Base-by-base conservation (phyloP, 2,888 invertebrate genomes). In the Ferrisia virgata region DNA sequence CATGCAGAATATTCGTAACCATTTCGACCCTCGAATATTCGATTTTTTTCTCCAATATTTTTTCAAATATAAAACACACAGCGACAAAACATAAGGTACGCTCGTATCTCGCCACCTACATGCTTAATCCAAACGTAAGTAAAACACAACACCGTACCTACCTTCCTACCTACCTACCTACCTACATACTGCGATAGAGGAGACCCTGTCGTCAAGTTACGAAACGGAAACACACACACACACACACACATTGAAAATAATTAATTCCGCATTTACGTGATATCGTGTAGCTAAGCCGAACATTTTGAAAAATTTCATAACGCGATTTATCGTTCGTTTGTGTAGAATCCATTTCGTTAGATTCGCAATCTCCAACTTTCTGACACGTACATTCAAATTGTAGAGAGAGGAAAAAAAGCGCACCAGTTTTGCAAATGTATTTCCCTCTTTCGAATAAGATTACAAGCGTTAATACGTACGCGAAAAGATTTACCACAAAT, bases 401-500 rank as follows among this genome's bases (percentile, higher is more conserved):
- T 33, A 72, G 4, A 5, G 9, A 25, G 58, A 28, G 25, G 1
- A 4, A 4, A 72, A 72, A 36, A 76, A 76, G 11, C 36, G 72
- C 36, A 69, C 18, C 31, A 76, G 33, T 76, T 76, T 76, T 76
- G 72, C 72, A 76, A 76, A 76, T 76, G 72, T 76, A 76, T 76
- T 76, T 53, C 18, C 36, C 72, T 25, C n/a, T n/a, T n/a, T n/a
- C 36, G 72, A 76, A 76, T 76, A 76, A 76, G 72, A 76, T 76
- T 76, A 76, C 72, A 76, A 36, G 72, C 72, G 72, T 53, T 80
- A 80, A 80, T 80, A 80, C 47, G 53, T 80, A 80, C 53, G 53
- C 28, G 80, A 80, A 53, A 53, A 80, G 80, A 80, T 80, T 80
- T 80, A 80, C 80, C 47, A 80, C 53, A 53, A 80, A 80, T 80